Evolutionary conservation across 2,113 vertebrate species (phyloP).

Genomic region (Neopipo cinnamomea): DNA sequence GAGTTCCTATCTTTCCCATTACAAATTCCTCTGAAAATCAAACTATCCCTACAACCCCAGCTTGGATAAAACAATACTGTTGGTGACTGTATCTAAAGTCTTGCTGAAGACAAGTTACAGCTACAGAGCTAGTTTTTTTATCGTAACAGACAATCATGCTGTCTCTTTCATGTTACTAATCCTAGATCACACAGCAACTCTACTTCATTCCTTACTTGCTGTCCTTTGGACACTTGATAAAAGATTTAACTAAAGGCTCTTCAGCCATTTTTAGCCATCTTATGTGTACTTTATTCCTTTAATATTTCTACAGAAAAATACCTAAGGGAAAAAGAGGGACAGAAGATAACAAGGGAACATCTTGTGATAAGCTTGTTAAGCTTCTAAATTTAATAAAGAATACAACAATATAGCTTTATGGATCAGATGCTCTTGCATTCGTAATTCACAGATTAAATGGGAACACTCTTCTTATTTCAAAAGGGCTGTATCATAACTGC

Average conservation of each 20-base stretch:
- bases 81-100: neutral
- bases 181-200: neutral
- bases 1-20: no score
- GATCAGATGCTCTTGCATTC: slow-evolving; percentile 1
- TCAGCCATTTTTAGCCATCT: neutral
- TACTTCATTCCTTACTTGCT: neutral
- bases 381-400: slow-evolving; percentile 27
- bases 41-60: neutral
- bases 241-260: neutral
- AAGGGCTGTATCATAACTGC: neutral
- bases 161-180: neutral
- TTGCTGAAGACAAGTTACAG: neutral
- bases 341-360: slow-evolving; percentile 2
- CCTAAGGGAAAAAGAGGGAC: neutral
- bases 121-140: neutral
- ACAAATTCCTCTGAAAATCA: no score
- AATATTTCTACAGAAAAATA: neutral
- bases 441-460: slow-evolving; percentile 1
- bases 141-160: neutral
- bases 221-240: neutral
- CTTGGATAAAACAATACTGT: neutral
- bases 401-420: neutral
- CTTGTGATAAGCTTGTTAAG: slow-evolving; percentile 11
- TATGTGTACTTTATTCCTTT: neutral
- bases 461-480: neutral